These are phyloP conservation scores for Geopemphigus sp. DNA, from an alignment of 1,140 invertebrate species.

Conservation along the genomic window DNA sequence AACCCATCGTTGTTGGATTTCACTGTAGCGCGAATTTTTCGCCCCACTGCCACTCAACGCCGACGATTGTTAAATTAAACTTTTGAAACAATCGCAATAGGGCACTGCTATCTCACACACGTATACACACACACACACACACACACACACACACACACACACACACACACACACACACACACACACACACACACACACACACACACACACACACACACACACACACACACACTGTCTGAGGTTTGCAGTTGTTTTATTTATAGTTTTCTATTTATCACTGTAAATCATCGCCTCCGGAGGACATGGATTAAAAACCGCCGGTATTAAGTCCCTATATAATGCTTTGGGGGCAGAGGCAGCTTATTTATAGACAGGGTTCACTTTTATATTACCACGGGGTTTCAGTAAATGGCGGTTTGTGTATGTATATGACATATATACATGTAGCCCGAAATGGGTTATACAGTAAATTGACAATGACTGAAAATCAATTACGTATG, in stretches of 20 bases:
- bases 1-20: background rate
- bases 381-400: slow-evolving; percentile 8
- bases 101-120: background rate
- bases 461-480: background rate
- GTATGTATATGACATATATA: background rate
- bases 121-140: too few species aligned
- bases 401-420: background rate
- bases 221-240: background rate
- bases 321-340: background rate
- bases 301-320: slow-evolving; percentile 1
- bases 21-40: background rate
- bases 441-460: too few species aligned
- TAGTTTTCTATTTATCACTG: slow-evolving; percentile 37
- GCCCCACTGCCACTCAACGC: too few species aligned
- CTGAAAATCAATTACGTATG: background rate
- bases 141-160: too few species aligned
- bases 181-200: too few species aligned
- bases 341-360: background rate
- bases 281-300: slow-evolving; percentile 29
- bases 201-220: too few species aligned
- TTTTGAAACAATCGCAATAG: slow-evolving; percentile 22
- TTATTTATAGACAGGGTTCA: slow-evolving; percentile 31
- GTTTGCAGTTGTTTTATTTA: slow-evolving; percentile 32
- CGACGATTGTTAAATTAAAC: slow-evolving; percentile 27
- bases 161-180: too few species aligned